Evolutionary conservation across 2,888 invertebrate genomes (phyloP).

Genomic region (Zelleria hepariella): DNA sequence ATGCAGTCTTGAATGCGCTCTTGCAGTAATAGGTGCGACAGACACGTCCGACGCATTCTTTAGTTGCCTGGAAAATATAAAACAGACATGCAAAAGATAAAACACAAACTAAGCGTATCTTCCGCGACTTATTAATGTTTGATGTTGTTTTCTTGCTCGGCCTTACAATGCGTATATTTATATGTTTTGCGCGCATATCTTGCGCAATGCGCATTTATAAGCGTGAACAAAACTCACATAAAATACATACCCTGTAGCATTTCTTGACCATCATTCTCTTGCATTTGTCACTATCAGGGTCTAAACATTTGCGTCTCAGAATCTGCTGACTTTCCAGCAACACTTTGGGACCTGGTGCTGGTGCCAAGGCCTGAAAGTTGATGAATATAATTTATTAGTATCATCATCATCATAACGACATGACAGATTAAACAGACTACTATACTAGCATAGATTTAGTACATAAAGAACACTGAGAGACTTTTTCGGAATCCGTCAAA

Average conservation of each 20-base stretch:
- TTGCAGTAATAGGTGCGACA: neutral
- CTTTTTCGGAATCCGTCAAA: too few species aligned
- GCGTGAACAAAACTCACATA: neutral
- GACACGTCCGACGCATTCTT: neutral
- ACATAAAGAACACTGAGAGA: too few species aligned
- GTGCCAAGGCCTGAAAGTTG: neutral
- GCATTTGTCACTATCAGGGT: constrained; percentile 17
- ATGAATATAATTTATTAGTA: neutral
- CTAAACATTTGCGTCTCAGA: neutral
- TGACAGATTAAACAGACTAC: too few species aligned
- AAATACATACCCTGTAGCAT: constrained; percentile 26
- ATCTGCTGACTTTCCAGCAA: neutral
- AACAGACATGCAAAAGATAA: too few species aligned
- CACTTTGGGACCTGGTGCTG: neutral
- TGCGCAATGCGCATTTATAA: too few species aligned
- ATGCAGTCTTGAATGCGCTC: neutral
- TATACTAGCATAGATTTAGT: too few species aligned
- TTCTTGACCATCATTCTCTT: constrained; percentile 37
- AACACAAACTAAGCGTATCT: too few species aligned
- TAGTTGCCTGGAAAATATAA: neutral
- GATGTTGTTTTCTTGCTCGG: too few species aligned
- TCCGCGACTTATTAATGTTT: too few species aligned
- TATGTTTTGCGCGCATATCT: too few species aligned
- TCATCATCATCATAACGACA: too few species aligned
- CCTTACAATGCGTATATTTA: too few species aligned